Conservation (phyloP, 2,113 vertebrate species). For the Heterotis niloticus region DNA sequence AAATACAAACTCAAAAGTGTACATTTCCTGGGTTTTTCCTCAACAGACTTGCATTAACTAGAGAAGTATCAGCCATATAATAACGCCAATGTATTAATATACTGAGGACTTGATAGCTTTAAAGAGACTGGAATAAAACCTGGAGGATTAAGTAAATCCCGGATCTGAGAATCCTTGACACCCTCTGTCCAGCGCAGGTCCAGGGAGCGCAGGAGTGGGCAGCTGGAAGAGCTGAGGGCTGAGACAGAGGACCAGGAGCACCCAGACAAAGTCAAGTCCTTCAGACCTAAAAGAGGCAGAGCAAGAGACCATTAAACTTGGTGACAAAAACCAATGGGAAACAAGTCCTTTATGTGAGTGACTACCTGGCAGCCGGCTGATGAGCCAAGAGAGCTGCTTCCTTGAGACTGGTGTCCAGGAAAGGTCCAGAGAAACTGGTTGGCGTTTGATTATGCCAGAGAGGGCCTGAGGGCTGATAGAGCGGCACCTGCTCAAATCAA, state of each 20-base stretch:
- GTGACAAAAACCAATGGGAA: not conserved
- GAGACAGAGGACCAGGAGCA: constrained; percentile 92
- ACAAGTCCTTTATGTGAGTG: not conserved
- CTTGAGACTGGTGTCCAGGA: constrained; percentile 97
- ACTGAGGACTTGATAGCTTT: not conserved
- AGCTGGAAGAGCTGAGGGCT: constrained; percentile 89
- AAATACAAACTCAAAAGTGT: not conserved
- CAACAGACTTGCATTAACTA: not conserved
- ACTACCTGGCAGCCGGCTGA: constrained; percentile 87
- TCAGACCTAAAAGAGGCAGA: constrained; percentile 70
- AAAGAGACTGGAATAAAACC: constrained; percentile 45
- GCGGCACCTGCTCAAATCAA: constrained; percentile 89
- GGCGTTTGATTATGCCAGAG: constrained; percentile 93
- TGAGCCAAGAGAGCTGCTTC: constrained; percentile 94
- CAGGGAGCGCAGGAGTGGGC: constrained; percentile 91
- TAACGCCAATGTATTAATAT: not conserved
- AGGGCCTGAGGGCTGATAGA: constrained; percentile 88
- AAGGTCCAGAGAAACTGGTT: constrained; percentile 87
- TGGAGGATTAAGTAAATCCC: constrained; percentile 86
- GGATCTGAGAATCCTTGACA: constrained; percentile 91
- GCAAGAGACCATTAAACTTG: not conserved
- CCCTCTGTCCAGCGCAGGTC: constrained; percentile 94
- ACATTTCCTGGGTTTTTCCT: not conserved
- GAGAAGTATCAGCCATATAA: not conserved
- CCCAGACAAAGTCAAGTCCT: constrained; percentile 88